phyloP scores from a whole-genome alignment of 1,140 invertebrate species.

The Lepidurus apus region DNA sequence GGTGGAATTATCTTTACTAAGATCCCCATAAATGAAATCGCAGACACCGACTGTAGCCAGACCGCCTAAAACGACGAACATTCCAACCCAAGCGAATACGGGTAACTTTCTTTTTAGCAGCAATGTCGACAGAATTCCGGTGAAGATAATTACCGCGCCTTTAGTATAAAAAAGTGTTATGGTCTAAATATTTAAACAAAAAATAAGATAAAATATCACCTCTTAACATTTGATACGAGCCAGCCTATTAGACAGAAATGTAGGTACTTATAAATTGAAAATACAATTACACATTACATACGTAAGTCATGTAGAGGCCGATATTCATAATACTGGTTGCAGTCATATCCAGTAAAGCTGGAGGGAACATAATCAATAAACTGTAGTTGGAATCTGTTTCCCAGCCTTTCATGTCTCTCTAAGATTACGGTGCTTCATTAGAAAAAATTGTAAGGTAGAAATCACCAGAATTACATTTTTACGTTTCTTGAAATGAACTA shows the following conservation, averaged over 20 bases:
- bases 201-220: constrained; percentile 48
- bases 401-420: not conserved
- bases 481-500: constrained; percentile 50
- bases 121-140: constrained; percentile 77
- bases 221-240: constrained; percentile 95
- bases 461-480: not conserved
- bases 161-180: constrained; percentile 37
- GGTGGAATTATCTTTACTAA: constrained; percentile 49
- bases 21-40: constrained; percentile 56
- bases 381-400: not conserved
- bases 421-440: not conserved
- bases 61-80: constrained; percentile 70
- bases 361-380: constrained; percentile 74
- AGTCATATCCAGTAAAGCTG: constrained; percentile 75
- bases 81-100: constrained; percentile 76
- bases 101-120: constrained; percentile 69
- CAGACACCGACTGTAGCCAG: constrained; percentile 73
- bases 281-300: constrained; percentile 45
- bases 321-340: constrained; percentile 55
- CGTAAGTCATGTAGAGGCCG: constrained; percentile 76
- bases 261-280: constrained; percentile 39
- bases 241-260: constrained; percentile 49
- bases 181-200: constrained; percentile 25
- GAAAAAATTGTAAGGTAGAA: not conserved
- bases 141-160: constrained; percentile 90